phyloP scores from a whole-genome alignment of 2,113 vertebrate genomes.

The Gobio gobio region DNA sequence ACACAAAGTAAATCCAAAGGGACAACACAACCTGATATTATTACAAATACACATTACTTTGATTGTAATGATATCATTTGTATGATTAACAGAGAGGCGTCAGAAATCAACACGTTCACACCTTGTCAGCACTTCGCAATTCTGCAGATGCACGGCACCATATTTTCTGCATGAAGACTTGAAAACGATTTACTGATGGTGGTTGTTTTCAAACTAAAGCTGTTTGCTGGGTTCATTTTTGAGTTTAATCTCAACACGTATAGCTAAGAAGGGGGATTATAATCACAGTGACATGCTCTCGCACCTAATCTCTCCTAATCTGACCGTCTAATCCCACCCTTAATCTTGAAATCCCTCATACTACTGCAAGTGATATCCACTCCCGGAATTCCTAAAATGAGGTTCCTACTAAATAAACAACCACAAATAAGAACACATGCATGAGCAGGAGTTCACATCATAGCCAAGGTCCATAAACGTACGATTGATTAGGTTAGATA shows the following conservation, averaged over 20 bases:
- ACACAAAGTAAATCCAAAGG: neutral
- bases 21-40: neutral
- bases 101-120: constrained; percentile 25
- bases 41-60: neutral
- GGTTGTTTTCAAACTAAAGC: constrained; percentile 31
- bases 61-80: neutral
- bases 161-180: neutral
- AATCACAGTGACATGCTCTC: constrained; percentile 55
- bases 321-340: constrained; percentile 47
- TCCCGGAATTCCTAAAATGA: constrained; percentile 21
- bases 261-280: constrained; percentile 47
- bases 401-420: constrained; percentile 7
- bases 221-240: constrained; percentile 17
- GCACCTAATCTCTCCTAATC: constrained; percentile 57
- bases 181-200: neutral
- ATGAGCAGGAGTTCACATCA: constrained; percentile 31
- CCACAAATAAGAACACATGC: constrained; percentile 1
- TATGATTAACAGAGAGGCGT: neutral
- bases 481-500: constrained; percentile 27
- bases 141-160: neutral
- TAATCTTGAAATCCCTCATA: constrained; percentile 59
- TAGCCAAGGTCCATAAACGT: neutral
- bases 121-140: neutral
- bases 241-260: constrained; percentile 54
- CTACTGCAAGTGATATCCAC: constrained; percentile 46